Evolutionary conservation across 2,888 invertebrate species (phyloP).

Genomic region (Eupithecia centaureata): DNA sequence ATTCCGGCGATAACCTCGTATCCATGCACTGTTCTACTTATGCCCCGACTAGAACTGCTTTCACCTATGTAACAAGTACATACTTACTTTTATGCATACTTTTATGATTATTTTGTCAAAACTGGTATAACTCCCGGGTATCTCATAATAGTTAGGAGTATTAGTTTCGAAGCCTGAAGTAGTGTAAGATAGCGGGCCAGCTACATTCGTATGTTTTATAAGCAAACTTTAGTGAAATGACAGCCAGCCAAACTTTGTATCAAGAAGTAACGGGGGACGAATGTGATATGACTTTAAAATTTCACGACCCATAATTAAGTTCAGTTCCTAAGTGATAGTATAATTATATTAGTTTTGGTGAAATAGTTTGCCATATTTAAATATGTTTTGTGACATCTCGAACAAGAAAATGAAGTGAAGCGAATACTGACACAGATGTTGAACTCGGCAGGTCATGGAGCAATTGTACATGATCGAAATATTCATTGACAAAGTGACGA

Average conservation of each 20-base stretch:
- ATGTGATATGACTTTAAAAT: not conserved
- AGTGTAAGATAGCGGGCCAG: not conserved
- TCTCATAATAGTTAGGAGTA: not conserved
- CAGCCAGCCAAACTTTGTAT: not conserved
- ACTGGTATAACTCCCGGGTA: not conserved
- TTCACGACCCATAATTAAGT: not conserved
- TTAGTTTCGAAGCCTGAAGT: not conserved
- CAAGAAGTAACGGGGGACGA: not conserved
- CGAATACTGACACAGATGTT: slow-evolving; percentile 68
- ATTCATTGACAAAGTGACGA: slow-evolving; percentile 80
- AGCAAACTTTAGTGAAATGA: not conserved
- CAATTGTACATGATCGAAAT: slow-evolving; percentile 84
- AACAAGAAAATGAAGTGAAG: slow-evolving; percentile 36
- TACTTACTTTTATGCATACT: too few species aligned
- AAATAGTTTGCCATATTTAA: not conserved
- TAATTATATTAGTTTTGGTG: not conserved
- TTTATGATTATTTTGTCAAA: not conserved
- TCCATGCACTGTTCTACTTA: not conserved
- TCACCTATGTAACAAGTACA: too few species aligned
- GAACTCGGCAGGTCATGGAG: slow-evolving; percentile 80
- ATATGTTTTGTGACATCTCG: slow-evolving; percentile 19
- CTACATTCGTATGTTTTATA: not conserved
- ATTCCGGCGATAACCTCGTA: not conserved
- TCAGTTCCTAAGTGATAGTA: too few species aligned
- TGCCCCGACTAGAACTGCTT: not conserved